Base-by-base conservation (phyloP, 2,888 invertebrate genomes). In the Phaonia tiefii region DNA sequence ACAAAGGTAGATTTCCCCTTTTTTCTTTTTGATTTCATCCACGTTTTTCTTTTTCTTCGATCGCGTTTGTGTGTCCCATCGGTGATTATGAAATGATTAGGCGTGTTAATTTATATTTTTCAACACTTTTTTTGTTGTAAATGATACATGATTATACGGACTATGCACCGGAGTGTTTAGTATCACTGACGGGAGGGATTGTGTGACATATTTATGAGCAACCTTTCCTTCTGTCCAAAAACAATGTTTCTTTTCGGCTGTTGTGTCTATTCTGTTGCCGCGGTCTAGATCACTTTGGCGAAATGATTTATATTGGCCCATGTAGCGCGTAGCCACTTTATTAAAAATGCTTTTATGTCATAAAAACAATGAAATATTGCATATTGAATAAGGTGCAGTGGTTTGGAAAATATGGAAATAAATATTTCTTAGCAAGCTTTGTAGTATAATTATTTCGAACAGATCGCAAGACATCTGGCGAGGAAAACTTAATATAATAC, bases 61-160 rank as follows among this genome's bases (percentile, higher is more conserved):
- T 11, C 8, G 8, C 51, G 60, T 51, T 3, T 66, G 65, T 46
- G 75, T 54, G 75, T 76, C 71, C 73, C 74, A 67, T 74, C 65
- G 60, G 81, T 84, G 84, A 85, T 85, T 84, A 84, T 83, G 84
- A 84, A 85, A 85, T 84, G 84, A 84, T 85, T 84, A 84, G 80
- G 84, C 83, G 85, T 84, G 84, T 84, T 85, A 85, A 85, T 85
- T 84, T 83, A 84, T 83, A 77, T 82, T 82, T 84, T 83, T 84
- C 84, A 84, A 83, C 83, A 83, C 84, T 78, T 84, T 82, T 81
- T 63, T 75, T 63, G 73, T 46, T 22, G 39, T 37, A 42, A 66
- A 39, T 26, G 42, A 60, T 51, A 54, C 63, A 63, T 22, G 37
- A 20, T 5, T 22, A 8, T 42, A 71, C 17, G 73, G 67, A 73